These are phyloP conservation scores for Gastrophryne carolinensis DNA, from an alignment of 2,797 vertebrate species.

Conservation along the genomic window DNA sequence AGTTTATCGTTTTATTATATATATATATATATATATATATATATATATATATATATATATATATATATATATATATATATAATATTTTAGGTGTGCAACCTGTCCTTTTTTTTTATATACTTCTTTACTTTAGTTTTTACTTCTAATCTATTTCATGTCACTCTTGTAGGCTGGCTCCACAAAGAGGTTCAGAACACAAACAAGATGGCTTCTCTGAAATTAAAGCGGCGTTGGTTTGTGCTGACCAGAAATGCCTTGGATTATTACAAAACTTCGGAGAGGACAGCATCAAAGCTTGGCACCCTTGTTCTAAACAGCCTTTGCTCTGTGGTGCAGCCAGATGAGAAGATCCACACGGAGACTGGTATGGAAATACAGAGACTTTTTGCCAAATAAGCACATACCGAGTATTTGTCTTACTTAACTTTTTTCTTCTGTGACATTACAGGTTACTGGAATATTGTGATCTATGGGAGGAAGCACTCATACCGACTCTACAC, in stretches of 20 bases:
- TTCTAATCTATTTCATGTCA: background rate
- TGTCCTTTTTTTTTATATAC: too few species aligned
- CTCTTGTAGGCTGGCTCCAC: constrained; percentile 82
- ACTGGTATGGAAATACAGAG: constrained; percentile 70
- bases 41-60: too few species aligned
- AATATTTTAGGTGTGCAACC: too few species aligned
- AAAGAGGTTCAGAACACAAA: constrained; percentile 85
- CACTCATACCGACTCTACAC: constrained; percentile 90
- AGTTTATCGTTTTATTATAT: too few species aligned
- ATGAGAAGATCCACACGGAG: constrained; percentile 87
- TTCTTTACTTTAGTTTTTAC: too few species aligned
- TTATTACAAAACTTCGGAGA: constrained; percentile 88
- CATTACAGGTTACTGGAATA: constrained; percentile 85
- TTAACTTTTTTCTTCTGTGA: too few species aligned
- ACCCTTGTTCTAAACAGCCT: constrained; percentile 90
- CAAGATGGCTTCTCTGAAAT: constrained; percentile 84
- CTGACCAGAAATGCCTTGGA: constrained; percentile 86
- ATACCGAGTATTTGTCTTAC: too few species aligned
- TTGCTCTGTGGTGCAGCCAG: constrained; percentile 84
- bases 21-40: too few species aligned
- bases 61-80: too few species aligned
- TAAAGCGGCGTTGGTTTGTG: constrained; percentile 94
- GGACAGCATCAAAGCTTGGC: constrained; percentile 81
- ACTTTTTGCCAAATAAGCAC: too few species aligned
- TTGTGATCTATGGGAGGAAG: constrained; percentile 86